Base-by-base conservation (phyloP, 2,888 invertebrate genomes). In the Teleiodes luculella region DNA sequence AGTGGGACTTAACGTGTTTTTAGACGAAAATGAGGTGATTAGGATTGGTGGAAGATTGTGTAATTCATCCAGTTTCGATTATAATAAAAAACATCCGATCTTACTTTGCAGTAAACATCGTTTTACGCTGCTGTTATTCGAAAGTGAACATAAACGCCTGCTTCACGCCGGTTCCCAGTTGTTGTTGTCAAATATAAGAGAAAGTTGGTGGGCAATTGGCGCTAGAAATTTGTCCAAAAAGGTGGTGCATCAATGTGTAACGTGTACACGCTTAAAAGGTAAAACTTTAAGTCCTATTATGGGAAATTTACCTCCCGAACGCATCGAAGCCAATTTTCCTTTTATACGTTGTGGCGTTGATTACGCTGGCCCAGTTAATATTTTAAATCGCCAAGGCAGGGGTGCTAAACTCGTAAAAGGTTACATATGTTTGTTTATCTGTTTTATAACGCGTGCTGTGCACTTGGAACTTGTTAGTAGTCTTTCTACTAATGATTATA, bases 21-120 rank as follows among this genome's bases (percentile, higher is more conserved):
- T 45, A 14, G 53, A 54, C 28, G 16, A 11, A 3, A 35, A 51
- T n/a, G 39, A 33, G 10, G 24, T 47, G 7, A 36, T 7, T 5
- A 56, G 59, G 24, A 8, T 31, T 1, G n/a, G 55, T 46, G 2
- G 48, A 45, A 35, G 60, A 58, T 36, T 39, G 56, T 5, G 49
- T 18, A 14, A 33, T 49, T 24, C 24, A 6, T 0, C 36, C 56
- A 13, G 14, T 36, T 50, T 50, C 14, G 16, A 35, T 33, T 13
- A 46, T 59, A 14, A 14, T 46, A 53, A 53, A 53, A 53, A 53
- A 16, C 46, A 46, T 18, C 53, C 53, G 11, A 37, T 53, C 10
- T 37, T 53, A 33, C 13, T 53, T 13, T 46, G 16, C 4, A n/a
- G 36, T n/a, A 53, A 45, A 11, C 45, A 46, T 46, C 36, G 10